Base-by-base conservation (phyloP, 2,113 vertebrate genomes). In the Myotis lucifugus region DNA sequence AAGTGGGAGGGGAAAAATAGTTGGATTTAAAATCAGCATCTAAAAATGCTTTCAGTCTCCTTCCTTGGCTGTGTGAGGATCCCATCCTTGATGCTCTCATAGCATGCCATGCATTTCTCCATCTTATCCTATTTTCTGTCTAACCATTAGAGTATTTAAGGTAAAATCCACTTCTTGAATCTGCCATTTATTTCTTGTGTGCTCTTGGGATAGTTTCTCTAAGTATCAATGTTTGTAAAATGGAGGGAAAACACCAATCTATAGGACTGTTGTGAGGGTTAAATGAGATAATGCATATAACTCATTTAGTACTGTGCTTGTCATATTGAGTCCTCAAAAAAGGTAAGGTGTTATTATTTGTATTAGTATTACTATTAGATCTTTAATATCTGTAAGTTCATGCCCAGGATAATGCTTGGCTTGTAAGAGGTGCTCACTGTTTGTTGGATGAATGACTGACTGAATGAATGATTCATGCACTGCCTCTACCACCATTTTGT, bases 91-190 rank as follows among this genome's bases (percentile, higher is more conserved):
- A 48, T 48, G 21, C 3, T 48, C 52, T 14, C 64, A 34, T 0
- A 50, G 10, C 6, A 56, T 15, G 64, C 48, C 59, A 52, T 59
- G 37, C 17, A 76, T 73, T 66, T 74, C 32, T 48, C 76, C 29
- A 74, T 70, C n/a, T 56, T 73, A 56, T 48, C 83, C 42, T 91
- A 42, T 66, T 64, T 18, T 72, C 17, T 91, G 32, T 70, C 56
- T 90, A 72, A 14, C 77, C 11, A 52, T 67, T 92, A 56, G 27
- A 54, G 12, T 84, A 67, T 81, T 92, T 92, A 92, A 92, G 32
- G 34, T 40, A 85, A 77, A 27, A 74, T 72, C 15, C 14, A 54
- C 91, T 85, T 94, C 23, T 93, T 0, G 0, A 50, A 21, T 82
- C 27, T 70, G 18, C 25, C 32, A 70, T 37, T 94, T 88, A 56